Evolutionary conservation across 2,113 vertebrate species (phyloP).

Genomic region (Brienomyrus longianalis): DNA sequence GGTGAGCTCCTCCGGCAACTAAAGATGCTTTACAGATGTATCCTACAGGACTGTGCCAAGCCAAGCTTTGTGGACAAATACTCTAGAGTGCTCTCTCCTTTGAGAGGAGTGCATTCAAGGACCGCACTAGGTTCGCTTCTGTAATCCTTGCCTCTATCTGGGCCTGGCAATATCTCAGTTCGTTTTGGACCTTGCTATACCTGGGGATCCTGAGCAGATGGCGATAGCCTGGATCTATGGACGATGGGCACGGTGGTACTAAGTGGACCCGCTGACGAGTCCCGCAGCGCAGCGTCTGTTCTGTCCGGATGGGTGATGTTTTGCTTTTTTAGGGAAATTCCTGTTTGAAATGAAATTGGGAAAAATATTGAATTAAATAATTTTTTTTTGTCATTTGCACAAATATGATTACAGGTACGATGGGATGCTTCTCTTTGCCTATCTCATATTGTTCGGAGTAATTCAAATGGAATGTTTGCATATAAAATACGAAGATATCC

Average conservation of each 20-base stretch:
- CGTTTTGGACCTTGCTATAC: neutral
- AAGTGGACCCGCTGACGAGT: neutral
- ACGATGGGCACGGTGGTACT: neutral
- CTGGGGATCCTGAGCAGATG: conserved; percentile 14
- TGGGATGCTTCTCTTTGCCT: neutral
- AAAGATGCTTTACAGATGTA: neutral
- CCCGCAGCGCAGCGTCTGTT: neutral
- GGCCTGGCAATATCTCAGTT: neutral
- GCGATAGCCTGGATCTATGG: neutral
- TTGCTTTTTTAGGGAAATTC: neutral
- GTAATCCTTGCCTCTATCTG: neutral
- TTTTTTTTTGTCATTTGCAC: neutral
- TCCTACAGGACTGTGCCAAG: neutral
- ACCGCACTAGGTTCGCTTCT: neutral
- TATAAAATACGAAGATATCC: neutral
- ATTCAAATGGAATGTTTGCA: neutral
- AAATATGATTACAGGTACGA: neutral
- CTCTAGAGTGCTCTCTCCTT: neutral
- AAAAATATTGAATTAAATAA: neutral
- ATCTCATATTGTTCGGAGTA: neutral
- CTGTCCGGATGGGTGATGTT: neutral
- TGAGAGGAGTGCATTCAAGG: neutral
- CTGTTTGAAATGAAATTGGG: neutral
- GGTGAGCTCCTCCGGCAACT: conserved; percentile 56
- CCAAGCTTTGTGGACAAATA: neutral